Percentiles rank a stretch among this genome's conserved stretches.
Evolutionary conservation across 2,113 vertebrate species (phyloP).

Genomic region (Dermatemys mawii): DNA sequence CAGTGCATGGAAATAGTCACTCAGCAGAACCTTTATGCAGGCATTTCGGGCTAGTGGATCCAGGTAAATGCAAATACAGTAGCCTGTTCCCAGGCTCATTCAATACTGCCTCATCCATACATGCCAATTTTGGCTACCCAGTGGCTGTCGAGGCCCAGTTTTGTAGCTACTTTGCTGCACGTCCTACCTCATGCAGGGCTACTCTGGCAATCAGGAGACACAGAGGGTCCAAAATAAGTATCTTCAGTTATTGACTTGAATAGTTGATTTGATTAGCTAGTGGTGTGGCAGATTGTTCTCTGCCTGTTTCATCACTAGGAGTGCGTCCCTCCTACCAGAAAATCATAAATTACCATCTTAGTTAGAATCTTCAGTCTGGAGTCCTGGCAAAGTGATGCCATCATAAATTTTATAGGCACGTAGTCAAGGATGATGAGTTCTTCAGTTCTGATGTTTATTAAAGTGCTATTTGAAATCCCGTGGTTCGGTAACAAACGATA

Average conservation of each 20-base stretch:
- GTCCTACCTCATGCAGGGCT: not conserved
- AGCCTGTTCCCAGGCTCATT: not conserved
- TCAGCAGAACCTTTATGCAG: not conserved
- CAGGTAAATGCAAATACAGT: rapidly evolving
- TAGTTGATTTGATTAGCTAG: constrained; percentile 45
- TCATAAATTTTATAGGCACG: constrained; percentile 66
- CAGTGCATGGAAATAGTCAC: not conserved
- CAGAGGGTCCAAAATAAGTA: constrained; percentile 1
- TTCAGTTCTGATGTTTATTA: constrained; percentile 73
- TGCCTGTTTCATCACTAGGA: constrained; percentile 54
- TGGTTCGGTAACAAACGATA: constrained; percentile 73
- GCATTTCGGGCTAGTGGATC: not conserved
- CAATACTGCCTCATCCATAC: not conserved
- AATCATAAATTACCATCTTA: constrained; percentile 51
- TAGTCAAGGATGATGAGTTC: constrained; percentile 66
- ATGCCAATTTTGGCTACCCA: not conserved
- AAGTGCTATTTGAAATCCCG: constrained; percentile 75
- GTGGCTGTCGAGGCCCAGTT: not conserved
- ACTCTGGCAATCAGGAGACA: not conserved
- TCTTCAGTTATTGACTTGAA: not conserved
- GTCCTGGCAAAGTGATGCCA: constrained; percentile 31
- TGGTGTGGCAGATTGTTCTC: constrained; percentile 35
- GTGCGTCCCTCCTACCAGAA: not conserved
- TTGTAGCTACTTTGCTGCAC: not conserved
- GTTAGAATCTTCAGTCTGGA: constrained; percentile 63